A percentile compares a stretch with the other conserved stretches of the same genome.
phyloP scores from a whole-genome alignment of 2,888 invertebrate species.

The Pristionchus arcanus region DNA sequence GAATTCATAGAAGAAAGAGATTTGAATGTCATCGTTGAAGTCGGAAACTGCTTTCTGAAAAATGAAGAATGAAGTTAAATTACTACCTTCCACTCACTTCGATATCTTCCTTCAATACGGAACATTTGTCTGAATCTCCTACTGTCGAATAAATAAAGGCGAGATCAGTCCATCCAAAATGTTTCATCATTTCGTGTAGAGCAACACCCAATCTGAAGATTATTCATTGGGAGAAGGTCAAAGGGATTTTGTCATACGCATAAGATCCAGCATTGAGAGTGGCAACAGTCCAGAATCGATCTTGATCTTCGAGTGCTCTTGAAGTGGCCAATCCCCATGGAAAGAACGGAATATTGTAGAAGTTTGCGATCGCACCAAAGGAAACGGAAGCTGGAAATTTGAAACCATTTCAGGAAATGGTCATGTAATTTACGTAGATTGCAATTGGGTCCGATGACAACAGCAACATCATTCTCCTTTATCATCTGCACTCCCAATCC shows the following conservation, averaged over 20 bases:
- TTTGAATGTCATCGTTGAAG: constrained; percentile 49
- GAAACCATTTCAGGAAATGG: not conserved
- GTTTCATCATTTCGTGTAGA: constrained; percentile 41
- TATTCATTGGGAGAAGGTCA: not conserved
- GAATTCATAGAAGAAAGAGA: constrained; percentile 51
- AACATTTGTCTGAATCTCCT: constrained; percentile 64
- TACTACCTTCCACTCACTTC: constrained; percentile 52
- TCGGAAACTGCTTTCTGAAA: constrained; percentile 46
- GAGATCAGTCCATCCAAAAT: constrained; percentile 67
- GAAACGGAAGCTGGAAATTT: constrained; percentile 64
- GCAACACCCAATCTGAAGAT: not conserved
- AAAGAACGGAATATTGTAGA: constrained; percentile 64
- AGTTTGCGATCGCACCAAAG: constrained; percentile 62
- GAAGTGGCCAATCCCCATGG: constrained; percentile 68
- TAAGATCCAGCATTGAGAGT: constrained; percentile 56
- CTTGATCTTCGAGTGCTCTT: constrained; percentile 58
- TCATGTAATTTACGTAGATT: not conserved
- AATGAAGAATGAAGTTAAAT: not conserved
- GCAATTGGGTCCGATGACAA: constrained; percentile 47
- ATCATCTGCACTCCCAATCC: constrained; percentile 36
- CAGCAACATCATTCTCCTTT: not conserved
- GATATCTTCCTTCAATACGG: constrained; percentile 63
- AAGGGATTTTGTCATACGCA: not conserved
- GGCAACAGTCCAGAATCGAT: constrained; percentile 64
- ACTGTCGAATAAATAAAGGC: constrained; percentile 66